Evolutionary conservation across 2,888 invertebrate species (phyloP).

Genomic region (Heteropelma amictum): DNA sequence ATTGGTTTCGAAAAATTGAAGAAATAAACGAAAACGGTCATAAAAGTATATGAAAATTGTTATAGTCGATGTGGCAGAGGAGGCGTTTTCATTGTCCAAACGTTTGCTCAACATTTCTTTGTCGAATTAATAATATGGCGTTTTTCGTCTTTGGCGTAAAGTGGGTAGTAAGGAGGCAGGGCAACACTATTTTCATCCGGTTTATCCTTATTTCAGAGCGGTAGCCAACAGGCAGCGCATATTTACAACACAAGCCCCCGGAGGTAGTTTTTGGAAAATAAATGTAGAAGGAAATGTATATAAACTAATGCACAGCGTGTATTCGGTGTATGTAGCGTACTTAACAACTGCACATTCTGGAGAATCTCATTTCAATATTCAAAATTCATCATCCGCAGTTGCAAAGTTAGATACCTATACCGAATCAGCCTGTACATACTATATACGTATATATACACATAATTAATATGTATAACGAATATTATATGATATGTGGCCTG

Average conservation of each 20-base stretch:
- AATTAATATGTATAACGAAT: conserved; percentile 32
- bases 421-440: conserved; percentile 33
- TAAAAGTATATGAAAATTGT: no score
- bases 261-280: conserved; percentile 73
- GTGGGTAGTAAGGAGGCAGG: no score
- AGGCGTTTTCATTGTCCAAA: background rate
- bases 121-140: no score
- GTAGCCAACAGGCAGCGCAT: conserved; percentile 79
- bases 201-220: conserved; percentile 45
- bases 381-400: no score
- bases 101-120: background rate
- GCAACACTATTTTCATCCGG: no score
- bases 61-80: background rate
- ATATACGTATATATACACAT: conserved; percentile 22
- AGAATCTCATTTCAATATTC: no score
- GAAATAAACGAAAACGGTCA: background rate
- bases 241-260: conserved; percentile 81
- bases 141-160: no score
- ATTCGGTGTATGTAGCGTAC: conserved; percentile 3
- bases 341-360: no score
- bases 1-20: conserved; percentile 21
- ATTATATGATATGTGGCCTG: conserved; percentile 68
- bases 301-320: background rate
- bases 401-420: no score
- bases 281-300: conserved; percentile 42